Conservation (phyloP, 1,140 invertebrate species). For the Bombus cullumanus region DNA sequence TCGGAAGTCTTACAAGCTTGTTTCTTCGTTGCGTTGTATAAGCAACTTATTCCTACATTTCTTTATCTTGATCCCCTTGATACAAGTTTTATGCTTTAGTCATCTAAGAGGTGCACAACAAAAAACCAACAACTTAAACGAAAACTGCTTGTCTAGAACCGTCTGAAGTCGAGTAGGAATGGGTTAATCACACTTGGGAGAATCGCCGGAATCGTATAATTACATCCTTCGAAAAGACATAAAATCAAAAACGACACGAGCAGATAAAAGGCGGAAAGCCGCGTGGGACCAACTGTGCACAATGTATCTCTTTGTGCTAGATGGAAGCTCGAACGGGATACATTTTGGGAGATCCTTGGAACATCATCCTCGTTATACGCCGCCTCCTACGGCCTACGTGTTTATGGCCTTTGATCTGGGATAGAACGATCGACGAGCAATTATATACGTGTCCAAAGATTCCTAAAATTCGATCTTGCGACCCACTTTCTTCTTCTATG, state of each 20-base stretch:
- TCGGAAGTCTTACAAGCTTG: too few species aligned
- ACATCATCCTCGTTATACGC: slow-evolving; percentile 49
- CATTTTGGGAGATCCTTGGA: slow-evolving; percentile 15
- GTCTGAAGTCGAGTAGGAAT: background rate
- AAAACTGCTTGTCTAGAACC: background rate
- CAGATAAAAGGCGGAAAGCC: slow-evolving; percentile 31
- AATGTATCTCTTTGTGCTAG: slow-evolving; percentile 39
- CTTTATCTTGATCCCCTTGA: background rate
- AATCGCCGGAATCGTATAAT: slow-evolving; percentile 36
- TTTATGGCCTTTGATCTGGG: slow-evolving; percentile 71
- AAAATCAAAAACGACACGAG: slow-evolving; percentile 29
- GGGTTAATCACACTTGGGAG: slow-evolving; percentile 25
- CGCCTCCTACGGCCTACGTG: slow-evolving; percentile 50
- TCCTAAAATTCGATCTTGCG: slow-evolving; percentile 70
- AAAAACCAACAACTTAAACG: too few species aligned
- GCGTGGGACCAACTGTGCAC: slow-evolving; percentile 6
- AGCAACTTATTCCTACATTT: background rate
- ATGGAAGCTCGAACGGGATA: slow-evolving; percentile 31
- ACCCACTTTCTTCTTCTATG: slow-evolving; percentile 48
- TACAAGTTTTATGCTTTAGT: background rate
- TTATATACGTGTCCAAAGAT: slow-evolving; percentile 75
- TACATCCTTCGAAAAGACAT: slow-evolving; percentile 38
- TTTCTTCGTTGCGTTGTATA: background rate
- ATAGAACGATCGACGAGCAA: slow-evolving; percentile 66
- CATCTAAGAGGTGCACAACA: background rate